phyloP scores from a whole-genome alignment of 2,797 vertebrate genomes.

The Calcarius lapponicus region DNA sequence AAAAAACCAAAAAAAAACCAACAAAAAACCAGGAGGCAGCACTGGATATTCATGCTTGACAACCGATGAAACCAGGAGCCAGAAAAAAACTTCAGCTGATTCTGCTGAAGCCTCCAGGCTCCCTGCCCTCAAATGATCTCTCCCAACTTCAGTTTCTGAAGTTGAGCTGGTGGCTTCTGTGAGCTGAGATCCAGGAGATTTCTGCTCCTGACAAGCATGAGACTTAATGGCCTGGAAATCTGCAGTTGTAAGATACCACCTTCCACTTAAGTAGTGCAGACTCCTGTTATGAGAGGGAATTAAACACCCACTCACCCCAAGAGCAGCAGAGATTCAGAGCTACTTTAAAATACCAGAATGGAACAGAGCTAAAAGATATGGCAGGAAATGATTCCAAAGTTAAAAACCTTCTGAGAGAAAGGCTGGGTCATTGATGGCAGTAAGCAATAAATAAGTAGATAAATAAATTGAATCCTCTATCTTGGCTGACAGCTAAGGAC shows the following conservation, averaged over 20 bases:
- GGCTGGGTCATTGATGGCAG: background rate
- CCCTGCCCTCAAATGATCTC: background rate
- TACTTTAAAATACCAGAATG: background rate
- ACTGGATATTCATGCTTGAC: slow-evolving; percentile 15
- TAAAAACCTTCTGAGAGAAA: background rate
- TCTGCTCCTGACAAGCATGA: background rate
- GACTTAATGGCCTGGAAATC: slow-evolving; percentile 10
- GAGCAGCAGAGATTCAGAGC: slow-evolving; percentile 1
- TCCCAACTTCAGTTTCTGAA: background rate
- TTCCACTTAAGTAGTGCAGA: background rate
- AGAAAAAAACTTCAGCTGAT: slow-evolving; percentile 41
- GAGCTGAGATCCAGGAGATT: slow-evolving; percentile 3
- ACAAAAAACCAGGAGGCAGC: background rate
- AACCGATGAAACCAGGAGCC: slow-evolving; percentile 28
- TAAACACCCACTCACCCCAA: slow-evolving; percentile 35
- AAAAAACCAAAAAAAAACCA: background rate
- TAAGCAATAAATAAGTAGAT: background rate
- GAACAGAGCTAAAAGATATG: background rate
- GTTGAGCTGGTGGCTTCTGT: slow-evolving; percentile 10
- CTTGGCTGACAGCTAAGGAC: background rate
- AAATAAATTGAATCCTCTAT: background rate
- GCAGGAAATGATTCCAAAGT: background rate
- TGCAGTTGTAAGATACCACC: background rate
- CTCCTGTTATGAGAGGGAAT: background rate
- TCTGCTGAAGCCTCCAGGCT: slow-evolving; percentile 21